These are phyloP conservation scores for Python bivittatus DNA, from an alignment of 2,113 vertebrate species.

Conservation along the genomic window DNA sequence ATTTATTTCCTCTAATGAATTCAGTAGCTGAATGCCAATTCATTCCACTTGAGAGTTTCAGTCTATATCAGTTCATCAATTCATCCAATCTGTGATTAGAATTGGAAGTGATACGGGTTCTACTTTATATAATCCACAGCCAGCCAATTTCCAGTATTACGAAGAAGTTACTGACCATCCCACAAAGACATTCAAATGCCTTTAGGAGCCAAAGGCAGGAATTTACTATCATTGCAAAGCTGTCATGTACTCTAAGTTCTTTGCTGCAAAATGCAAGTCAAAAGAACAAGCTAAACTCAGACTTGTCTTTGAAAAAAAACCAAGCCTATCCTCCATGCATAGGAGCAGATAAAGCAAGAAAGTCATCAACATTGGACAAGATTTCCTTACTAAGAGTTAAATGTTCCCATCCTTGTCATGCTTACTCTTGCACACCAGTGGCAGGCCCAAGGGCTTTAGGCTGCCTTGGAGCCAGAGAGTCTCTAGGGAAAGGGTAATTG, in stretches of 20 bases:
- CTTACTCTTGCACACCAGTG: background rate
- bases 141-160: background rate
- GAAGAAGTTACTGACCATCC: no score
- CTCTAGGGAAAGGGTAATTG: background rate
- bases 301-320: background rate
- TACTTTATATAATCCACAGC: background rate
- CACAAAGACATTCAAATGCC: background rate
- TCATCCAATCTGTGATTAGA: background rate
- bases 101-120: background rate
- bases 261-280: background rate
- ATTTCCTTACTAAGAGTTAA: background rate
- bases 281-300: background rate
- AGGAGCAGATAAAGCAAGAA: background rate
- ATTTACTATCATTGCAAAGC: background rate
- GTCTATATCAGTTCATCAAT: background rate
- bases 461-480: no score
- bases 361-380: background rate
- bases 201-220: background rate
- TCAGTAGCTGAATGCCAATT: background rate
- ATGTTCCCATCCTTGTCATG: background rate
- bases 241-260: background rate
- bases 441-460: background rate
- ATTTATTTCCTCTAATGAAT: slow-evolving; percentile 2
- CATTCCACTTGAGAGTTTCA: background rate
- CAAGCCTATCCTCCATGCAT: no score